Base-by-base conservation (phyloP, 2,113 vertebrate genomes). In the Triplophysa tibetana region DNA sequence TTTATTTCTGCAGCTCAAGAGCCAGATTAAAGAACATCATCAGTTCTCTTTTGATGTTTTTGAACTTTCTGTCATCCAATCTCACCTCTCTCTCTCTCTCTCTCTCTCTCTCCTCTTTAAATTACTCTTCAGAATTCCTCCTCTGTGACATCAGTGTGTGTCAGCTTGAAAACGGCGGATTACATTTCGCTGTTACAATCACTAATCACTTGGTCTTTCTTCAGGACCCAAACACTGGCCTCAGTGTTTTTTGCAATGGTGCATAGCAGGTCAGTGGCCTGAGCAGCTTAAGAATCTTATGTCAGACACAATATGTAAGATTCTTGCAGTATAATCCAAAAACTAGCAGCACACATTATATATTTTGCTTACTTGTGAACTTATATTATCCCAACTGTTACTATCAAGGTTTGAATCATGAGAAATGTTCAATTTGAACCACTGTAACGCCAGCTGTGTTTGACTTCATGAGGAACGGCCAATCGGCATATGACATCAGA, bases 11-110 rank as follows among this genome's bases (percentile, higher is more conserved):
- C 41, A 60, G 56, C 48, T 83, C 56, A 65, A 62, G 24, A 76
- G 78, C 58, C 65, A 41, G 68, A 81, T 81, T 70, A 77, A 79
- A 76, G 79, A 79, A 85, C 50, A 19, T 50, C 56, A 77, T 62
- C 52, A 63, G 64, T 73, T 80, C 61, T 69, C 73, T 29, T 70
- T 79, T 60, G 50, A 33, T 56, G 61, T 77, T 72, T 41, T 43
- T 82, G 54, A 77, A 77, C 64, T 73, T 82, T 70, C 64, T 78
- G 24, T 24, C 56, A 33, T 60, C 33, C 33, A 50, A 61, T 54
- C 60, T 79, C 17, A 69, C 65, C 61, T 62, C 26, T 26, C 26
- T 26, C 26, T 26, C 26, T 26, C 26, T 29, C 26, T 26, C 69
- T 26, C 26, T 63, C 75, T 63, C 62, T 67, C 12, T 38, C 19